Evolutionary conservation across 2,888 invertebrate genomes (phyloP).

Genomic region (Ephialtes manifestator): DNA sequence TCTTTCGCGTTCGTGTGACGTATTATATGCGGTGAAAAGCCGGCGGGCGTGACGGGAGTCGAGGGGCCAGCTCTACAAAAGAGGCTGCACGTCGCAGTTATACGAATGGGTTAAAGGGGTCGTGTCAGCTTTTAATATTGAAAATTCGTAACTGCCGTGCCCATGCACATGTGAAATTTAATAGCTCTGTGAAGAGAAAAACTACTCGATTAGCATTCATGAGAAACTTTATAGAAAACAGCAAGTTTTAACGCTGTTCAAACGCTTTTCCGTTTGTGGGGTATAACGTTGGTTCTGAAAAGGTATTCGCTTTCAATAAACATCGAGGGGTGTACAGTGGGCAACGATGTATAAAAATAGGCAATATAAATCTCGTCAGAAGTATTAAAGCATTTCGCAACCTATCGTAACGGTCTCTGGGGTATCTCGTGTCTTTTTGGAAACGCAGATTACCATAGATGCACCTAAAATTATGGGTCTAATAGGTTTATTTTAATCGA

Average conservation of each 20-base stretch:
- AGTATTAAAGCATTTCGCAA: neutral
- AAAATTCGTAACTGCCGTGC: neutral
- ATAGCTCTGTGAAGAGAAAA: neutral
- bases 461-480: no score
- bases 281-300: neutral
- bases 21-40: slow-evolving; percentile 52
- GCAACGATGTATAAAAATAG: neutral
- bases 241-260: neutral
- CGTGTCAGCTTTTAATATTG: slow-evolving; percentile 32
- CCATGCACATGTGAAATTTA: slow-evolving; percentile 12
- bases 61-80: slow-evolving; percentile 32
- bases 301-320: neutral
- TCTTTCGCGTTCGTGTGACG: slow-evolving; percentile 46
- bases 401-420: neutral
- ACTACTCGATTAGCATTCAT: slow-evolving; percentile 7
- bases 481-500: no score
- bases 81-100: slow-evolving; percentile 12
- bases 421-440: neutral
- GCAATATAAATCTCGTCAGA: neutral
- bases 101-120: slow-evolving; percentile 38
- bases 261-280: neutral
- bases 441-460: neutral
- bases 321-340: neutral
- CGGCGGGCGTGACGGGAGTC: slow-evolving; percentile 12
- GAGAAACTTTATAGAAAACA: neutral